A percentile compares a stretch with the other conserved stretches of the same genome.
Conservation (phyloP, 2,888 invertebrate genomes). For the Acrobeloides nanus region DNA sequence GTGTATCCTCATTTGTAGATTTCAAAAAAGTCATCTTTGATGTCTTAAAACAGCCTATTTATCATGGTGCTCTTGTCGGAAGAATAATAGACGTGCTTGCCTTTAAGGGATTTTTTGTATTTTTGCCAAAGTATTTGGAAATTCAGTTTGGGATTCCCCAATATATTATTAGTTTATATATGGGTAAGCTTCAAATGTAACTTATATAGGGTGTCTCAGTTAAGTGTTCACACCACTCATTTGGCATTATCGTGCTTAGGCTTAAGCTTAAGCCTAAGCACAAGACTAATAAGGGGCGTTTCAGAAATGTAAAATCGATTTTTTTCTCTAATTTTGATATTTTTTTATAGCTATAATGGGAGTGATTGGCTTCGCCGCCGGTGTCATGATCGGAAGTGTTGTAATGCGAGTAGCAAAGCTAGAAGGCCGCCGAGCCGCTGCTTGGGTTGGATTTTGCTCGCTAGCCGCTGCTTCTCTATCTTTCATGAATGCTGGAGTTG, state of each 20-base stretch:
- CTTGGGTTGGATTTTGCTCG: constrained; percentile 40
- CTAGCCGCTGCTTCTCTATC: constrained; percentile 39
- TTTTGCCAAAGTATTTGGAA: constrained; percentile 52
- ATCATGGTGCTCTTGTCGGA: constrained; percentile 44
- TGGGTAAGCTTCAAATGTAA: constrained; percentile 25
- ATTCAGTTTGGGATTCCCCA: constrained; percentile 52
- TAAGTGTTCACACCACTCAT: too few relatives aligned
- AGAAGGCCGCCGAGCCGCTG: constrained; percentile 43
- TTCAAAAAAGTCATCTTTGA: too few relatives aligned
- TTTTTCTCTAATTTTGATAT: constrained; percentile 10
- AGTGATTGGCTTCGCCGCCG: constrained; percentile 25
- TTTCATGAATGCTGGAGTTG: constrained; percentile 44
- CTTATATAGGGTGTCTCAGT: too few relatives aligned
- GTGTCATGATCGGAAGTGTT: constrained; percentile 23
- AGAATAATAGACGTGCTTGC: constrained; percentile 52
- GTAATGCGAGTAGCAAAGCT: constrained; percentile 20
- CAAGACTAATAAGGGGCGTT: too few relatives aligned
- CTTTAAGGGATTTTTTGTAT: constrained; percentile 53
- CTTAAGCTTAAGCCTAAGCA: too few relatives aligned
- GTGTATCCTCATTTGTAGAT: too few relatives aligned
- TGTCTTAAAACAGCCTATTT: too few relatives aligned
- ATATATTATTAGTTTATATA: constrained; percentile 42
- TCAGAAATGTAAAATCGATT: not conserved
- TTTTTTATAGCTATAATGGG: too few relatives aligned
- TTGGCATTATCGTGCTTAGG: too few relatives aligned